phyloP scores from a whole-genome alignment of 2,888 invertebrate genomes.

The Pyrrhia umbra region DNA sequence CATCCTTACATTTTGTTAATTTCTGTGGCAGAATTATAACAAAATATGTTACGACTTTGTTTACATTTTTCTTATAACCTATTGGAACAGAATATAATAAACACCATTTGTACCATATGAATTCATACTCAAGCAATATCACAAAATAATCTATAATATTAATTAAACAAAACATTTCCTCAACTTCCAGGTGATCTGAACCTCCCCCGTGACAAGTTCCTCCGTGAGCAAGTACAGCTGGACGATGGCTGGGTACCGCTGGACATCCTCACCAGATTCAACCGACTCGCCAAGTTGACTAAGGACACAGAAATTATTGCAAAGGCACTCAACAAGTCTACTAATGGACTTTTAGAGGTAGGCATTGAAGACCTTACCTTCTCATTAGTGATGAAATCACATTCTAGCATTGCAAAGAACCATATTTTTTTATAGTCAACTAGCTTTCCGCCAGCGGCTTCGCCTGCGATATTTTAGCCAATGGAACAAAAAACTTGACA shows the following conservation, averaged over 20 bases:
- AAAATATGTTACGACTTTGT: no score
- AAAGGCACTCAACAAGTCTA: constrained; percentile 93
- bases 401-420: no score
- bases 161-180: neutral
- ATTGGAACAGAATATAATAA: no score
- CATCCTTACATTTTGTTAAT: no score
- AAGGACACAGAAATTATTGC: constrained; percentile 93
- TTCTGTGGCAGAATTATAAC: no score
- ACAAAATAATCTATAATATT: neutral
- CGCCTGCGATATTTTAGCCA: no score
- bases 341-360: constrained; percentile 93
- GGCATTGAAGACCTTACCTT: neutral
- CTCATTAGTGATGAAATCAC: no score
- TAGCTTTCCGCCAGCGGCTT: no score
- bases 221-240: constrained; percentile 95
- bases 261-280: constrained; percentile 96
- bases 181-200: constrained; percentile 94
- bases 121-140: neutral
- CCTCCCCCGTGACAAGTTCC: constrained; percentile 97
- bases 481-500: no score
- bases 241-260: constrained; percentile 98
- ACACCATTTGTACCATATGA: no score
- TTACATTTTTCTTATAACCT: no score
- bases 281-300: constrained; percentile 94
- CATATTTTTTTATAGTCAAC: no score